Conservation (phyloP, 2,888 invertebrate species). For the Dynastes maya region DNA sequence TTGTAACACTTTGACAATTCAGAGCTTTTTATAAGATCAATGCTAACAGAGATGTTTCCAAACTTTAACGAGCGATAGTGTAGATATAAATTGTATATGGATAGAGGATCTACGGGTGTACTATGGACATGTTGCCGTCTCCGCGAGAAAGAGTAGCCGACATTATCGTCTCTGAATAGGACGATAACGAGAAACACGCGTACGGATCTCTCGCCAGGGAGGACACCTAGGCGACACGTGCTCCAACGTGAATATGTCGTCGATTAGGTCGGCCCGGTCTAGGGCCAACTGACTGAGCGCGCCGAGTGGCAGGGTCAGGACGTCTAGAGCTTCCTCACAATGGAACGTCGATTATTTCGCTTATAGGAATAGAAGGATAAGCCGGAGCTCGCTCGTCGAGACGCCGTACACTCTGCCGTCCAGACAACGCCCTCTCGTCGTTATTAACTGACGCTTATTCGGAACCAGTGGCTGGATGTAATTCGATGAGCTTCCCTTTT, state of each 20-base stretch:
- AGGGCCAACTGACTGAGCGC: neutral
- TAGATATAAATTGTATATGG: too few species aligned
- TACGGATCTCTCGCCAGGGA: conserved; percentile 47
- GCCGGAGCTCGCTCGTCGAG: conserved; percentile 3
- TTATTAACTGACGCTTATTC: conserved; percentile 44
- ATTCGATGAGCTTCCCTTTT: conserved; percentile 41
- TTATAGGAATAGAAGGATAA: conserved; percentile 1
- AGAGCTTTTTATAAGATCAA: too few species aligned
- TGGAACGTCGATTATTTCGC: conserved; percentile 20
- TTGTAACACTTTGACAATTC: too few species aligned
- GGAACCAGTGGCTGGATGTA: conserved; percentile 41
- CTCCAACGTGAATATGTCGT: conserved; percentile 5
- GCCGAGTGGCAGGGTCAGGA: neutral
- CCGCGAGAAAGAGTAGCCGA: conserved; percentile 19
- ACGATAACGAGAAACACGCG: conserved; percentile 54
- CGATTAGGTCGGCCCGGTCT: neutral
- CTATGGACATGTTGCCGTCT: neutral
- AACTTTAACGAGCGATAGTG: too few species aligned
- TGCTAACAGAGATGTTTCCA: too few species aligned
- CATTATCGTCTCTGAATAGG: conserved; percentile 51
- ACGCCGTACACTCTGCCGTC: conserved; percentile 6
- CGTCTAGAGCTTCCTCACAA: conserved; percentile 12
- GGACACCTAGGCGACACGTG: conserved; percentile 50
- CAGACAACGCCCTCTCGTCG: neutral
- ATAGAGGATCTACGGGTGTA: neutral